Evolutionary conservation across 2,797 vertebrate genomes (phyloP).

Genomic region (Sphenodon punctatus): DNA sequence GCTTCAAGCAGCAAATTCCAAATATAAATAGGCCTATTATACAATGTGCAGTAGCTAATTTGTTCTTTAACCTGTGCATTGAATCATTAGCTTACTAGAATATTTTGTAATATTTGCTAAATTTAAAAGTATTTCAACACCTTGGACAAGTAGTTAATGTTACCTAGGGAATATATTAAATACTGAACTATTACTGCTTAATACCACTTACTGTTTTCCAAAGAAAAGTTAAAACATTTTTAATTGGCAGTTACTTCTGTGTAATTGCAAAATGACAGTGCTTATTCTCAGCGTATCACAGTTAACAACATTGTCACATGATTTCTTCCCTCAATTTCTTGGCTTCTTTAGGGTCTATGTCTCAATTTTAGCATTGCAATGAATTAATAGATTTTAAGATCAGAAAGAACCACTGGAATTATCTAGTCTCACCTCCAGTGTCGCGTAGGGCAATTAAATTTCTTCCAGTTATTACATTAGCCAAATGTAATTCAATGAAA

Average conservation of each 20-base stretch:
- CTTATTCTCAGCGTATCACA: too few species aligned
- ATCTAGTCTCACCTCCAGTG: too few species aligned
- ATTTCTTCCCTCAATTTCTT: too few species aligned
- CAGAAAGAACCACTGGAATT: too few species aligned
- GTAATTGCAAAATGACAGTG: too few species aligned
- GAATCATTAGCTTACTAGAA: neutral
- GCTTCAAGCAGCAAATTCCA: neutral
- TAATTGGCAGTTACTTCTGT: neutral
- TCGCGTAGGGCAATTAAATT: too few species aligned
- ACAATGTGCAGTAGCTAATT: neutral
- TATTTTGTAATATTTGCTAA: neutral
- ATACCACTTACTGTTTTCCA: neutral
- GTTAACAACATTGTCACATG: too few species aligned
- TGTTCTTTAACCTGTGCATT: neutral
- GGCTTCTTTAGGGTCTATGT: too few species aligned
- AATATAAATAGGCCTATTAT: neutral
- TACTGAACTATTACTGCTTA: neutral
- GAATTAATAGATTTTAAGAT: too few species aligned
- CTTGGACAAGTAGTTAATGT: neutral
- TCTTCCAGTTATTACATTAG: too few species aligned
- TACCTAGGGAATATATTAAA: neutral
- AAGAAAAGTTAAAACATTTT: neutral
- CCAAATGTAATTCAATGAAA: too few species aligned
- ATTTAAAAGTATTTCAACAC: neutral
- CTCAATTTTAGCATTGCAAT: too few species aligned